Evolutionary conservation across 2,113 vertebrate species (phyloP), one percentile per base, ranked within the genome.

Genomic region (Nothocercus nigrocapillus): DNA sequence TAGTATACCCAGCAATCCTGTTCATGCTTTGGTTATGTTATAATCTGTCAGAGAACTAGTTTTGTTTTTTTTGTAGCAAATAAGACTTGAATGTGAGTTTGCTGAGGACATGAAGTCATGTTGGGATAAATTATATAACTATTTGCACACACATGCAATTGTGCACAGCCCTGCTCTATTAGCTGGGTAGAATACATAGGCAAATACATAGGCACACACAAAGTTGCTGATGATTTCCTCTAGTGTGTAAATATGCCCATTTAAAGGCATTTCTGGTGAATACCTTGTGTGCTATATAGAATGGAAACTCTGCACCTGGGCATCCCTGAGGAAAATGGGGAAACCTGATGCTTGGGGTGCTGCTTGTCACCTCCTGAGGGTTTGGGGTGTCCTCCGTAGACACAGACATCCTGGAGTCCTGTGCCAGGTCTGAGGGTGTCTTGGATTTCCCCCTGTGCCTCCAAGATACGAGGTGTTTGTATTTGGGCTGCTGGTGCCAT

Each of bases 301-400:
- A 3, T 6, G 36, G 36, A 32, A 58, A 38, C 13, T 30, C 54
- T 53, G 24, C 1, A 2, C 56, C 2, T 13, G 27, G 7, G 5
- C 8, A 45, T 32, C 64, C 24, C 5, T 7, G 20, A 24, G 62
- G 73, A 16, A 81, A 49, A 27, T 0, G 12, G 27, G 54, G 54
- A 56, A 56, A 17, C 56, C 0, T 10, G 44, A 14, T 82, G 18
- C 32, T 89, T 0, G 0, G 19, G 81, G 20, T 62, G 3, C 58
- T 34, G 47, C 0, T 3, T 34, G 42, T 44, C 66, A 38, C 8
- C 8, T 9, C 15, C 12, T 34, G 53, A 30, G 72, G 75, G 25
- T 49, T 0, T 20, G 63, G 58, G 34, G 25, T 91, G 9, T 58
- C 47, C 45, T 91, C 38, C 72, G 17, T 19, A 0, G 32, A 18